Evolutionary conservation across 2,797 vertebrate genomes (phyloP).

Genomic region (Pyrocephalus nanus): DNA sequence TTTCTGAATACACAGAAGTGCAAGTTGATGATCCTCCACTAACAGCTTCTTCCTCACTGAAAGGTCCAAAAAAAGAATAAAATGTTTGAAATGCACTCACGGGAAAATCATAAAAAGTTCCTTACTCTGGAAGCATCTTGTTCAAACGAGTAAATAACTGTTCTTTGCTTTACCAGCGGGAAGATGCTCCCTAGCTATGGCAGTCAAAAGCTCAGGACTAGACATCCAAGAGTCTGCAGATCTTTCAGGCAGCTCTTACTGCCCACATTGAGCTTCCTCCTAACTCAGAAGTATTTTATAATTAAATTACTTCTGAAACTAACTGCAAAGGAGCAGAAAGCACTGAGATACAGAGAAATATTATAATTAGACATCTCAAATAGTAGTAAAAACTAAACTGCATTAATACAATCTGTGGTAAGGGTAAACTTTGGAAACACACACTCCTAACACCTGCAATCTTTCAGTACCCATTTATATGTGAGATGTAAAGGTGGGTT

Average conservation of each 20-base stretch:
- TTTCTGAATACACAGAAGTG: not conserved
- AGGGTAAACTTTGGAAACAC: not conserved
- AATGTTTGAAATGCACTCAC: not conserved
- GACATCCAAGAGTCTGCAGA: not conserved
- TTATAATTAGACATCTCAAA: not conserved
- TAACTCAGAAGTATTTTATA: not conserved
- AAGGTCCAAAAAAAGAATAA: not conserved
- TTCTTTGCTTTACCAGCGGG: not conserved
- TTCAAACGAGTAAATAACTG: not conserved
- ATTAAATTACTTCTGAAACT: not conserved
- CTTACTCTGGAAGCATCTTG: not conserved
- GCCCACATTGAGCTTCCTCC: not conserved
- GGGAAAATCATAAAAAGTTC: not conserved
- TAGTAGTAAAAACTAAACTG: not conserved
- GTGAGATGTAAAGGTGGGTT: not conserved
- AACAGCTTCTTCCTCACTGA: not conserved
- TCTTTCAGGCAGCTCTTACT: not conserved
- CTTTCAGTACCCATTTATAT: not conserved
- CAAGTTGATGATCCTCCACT: not conserved
- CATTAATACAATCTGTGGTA: not conserved
- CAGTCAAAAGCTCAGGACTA: not conserved
- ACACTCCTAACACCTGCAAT: fast-evolving
- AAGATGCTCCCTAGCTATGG: not conserved
- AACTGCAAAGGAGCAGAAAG: not conserved
- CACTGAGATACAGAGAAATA: not conserved